These are phyloP conservation scores for Neopelma chrysocephalum DNA, from an alignment of 2,797 vertebrate genomes.

Conservation along the genomic window DNA sequence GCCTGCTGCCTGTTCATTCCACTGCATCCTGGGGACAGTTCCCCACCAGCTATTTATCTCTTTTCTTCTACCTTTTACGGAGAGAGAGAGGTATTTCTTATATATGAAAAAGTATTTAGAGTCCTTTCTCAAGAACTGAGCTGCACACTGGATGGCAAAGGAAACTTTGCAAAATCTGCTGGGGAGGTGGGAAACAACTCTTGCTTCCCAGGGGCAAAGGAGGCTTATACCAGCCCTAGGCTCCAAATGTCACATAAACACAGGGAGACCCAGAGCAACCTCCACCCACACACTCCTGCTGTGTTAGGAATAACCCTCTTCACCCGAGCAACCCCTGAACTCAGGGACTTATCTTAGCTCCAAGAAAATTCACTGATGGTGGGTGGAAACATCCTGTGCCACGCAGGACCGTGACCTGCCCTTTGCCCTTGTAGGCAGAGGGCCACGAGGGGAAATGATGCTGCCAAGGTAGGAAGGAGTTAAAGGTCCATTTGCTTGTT, in stretches of 20 bases:
- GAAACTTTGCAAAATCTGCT: background rate
- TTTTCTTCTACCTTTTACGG: conserved; percentile 67
- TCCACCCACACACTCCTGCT: background rate
- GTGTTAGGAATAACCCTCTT: background rate
- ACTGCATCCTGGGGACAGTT: background rate
- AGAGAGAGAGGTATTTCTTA: conserved; percentile 26
- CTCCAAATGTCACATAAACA: conserved; percentile 2
- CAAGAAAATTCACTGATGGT: background rate
- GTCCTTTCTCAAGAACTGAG: conserved; percentile 7
- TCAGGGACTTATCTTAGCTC: background rate
- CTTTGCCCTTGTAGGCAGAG: background rate
- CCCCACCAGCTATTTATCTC: background rate
- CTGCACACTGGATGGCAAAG: fast-evolving
- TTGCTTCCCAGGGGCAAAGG: background rate
- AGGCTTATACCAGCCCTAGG: background rate
- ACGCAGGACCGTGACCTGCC: fast-evolving
- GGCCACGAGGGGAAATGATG: fast-evolving
- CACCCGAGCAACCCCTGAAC: background rate
- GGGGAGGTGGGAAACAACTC: background rate
- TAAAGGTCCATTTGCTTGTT: background rate
- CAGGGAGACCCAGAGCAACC: background rate
- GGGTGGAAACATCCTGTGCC: background rate
- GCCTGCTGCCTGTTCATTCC: conserved; percentile 8
- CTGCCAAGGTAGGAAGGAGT: conserved; percentile 8
- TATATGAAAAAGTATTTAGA: background rate